Base-by-base conservation (phyloP, 2,797 vertebrate genomes). In the Poeciliopsis infans region DNA sequence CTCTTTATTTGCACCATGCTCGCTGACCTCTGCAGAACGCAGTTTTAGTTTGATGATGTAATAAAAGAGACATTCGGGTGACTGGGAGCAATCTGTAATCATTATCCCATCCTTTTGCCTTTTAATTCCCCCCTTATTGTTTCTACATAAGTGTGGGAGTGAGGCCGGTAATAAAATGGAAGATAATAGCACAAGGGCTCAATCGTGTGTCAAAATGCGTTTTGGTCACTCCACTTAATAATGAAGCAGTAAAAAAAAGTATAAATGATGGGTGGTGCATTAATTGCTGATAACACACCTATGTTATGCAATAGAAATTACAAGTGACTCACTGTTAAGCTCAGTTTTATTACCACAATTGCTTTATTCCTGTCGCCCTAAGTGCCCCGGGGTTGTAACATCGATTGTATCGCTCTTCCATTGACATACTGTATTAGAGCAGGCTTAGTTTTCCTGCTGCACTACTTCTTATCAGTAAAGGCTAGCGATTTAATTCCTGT, bases 321-420 rank as follows among this genome's bases (percentile, higher is more conserved):
- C 81, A 89, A 78, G 78, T 88, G 76, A 87, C 77, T 78, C 57
- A 86, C 73, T 83, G 84, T 93, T 91, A 81, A 92, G 88, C 78
- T 82, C 79, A 80, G 66, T 90, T 88, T 86, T 90, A 93, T 92
- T 93, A 78, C 77, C 86, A 79, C 86, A 87, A 83, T 87, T 83
- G 73, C 83, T 92, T 91, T 87, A 43, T 81, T 78, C 73, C 46
- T 69, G 79, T 91, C 89, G 78, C 73, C 80, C 59, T 75, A 82
- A 86, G 85, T 88, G 82, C 83, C 71, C 79, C 59, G 75, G 76
- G 83, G 77, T 89, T 88, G 77, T 85, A 82, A 87, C 72, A 69
- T 77, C 47, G 85, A 90, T 91, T 89, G 69, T 87, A 91, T 93
- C 87, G 79, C 47, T 66, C 84, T 87, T 66, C 81, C 74, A 75